Conservation (phyloP, 2,888 invertebrate genomes). For the Sarcophaga variegata region DNA sequence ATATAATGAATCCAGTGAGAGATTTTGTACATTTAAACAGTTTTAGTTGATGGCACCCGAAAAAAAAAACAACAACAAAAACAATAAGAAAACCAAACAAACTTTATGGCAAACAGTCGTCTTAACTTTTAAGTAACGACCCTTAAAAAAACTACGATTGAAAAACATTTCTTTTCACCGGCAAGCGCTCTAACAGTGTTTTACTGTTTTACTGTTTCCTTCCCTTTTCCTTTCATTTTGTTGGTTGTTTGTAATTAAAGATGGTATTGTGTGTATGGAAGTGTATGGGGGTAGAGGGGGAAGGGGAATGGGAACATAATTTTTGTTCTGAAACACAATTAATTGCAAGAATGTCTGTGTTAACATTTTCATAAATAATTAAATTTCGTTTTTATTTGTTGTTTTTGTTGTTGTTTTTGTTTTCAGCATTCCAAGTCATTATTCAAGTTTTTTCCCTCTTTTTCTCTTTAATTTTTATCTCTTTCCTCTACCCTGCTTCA, state of each 20-base stretch:
- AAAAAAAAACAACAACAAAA: background rate
- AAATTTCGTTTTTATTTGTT: slow-evolving; percentile 16
- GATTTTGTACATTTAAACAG: slow-evolving; percentile 63
- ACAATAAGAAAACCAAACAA: slow-evolving; percentile 2
- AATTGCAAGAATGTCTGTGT: slow-evolving; percentile 61
- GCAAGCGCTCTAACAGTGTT: background rate
- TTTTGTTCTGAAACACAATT: slow-evolving; percentile 56
- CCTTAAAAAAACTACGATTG: background rate
- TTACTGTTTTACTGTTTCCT: background rate
- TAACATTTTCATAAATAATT: slow-evolving; percentile 64
- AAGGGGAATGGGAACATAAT: slow-evolving; percentile 10
- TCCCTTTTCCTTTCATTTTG: background rate
- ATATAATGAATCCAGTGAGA: slow-evolving; percentile 65
- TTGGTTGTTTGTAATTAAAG: slow-evolving; percentile 53
- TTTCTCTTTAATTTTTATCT: background rate
- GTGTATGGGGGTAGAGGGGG: background rate
- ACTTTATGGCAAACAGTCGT: background rate
- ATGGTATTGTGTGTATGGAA: slow-evolving; percentile 27
- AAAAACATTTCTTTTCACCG: too few relatives aligned
- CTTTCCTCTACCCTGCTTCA: background rate
- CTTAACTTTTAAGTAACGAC: background rate
- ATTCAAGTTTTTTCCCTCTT: slow-evolving; percentile 13
- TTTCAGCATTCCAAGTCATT: slow-evolving; percentile 33
- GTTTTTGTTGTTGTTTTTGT: slow-evolving; percentile 23
- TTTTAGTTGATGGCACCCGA: slow-evolving; percentile 41